phyloP scores from a whole-genome alignment of 1,140 invertebrate species.

The Cotesia typhae region DNA sequence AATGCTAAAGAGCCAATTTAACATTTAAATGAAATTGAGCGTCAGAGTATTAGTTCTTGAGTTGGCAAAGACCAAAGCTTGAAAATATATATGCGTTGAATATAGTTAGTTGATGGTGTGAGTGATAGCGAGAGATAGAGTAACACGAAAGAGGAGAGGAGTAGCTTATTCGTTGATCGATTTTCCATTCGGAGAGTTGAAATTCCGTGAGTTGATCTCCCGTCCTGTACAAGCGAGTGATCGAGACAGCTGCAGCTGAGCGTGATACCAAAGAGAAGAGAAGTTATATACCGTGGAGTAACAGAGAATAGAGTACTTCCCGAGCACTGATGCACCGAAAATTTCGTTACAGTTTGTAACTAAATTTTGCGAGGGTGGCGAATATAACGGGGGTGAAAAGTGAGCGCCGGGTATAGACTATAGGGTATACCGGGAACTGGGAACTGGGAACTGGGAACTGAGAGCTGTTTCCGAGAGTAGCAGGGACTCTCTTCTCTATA shows the following conservation, averaged over 20 bases:
- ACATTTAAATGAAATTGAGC: conserved; percentile 23
- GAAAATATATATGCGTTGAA: neutral
- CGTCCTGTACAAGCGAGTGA: too few relatives aligned
- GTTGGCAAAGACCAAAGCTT: neutral
- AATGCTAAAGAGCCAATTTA: neutral
- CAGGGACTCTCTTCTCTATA: conserved; percentile 39
- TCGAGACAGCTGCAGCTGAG: too few relatives aligned
- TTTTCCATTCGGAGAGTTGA: conserved; percentile 30
- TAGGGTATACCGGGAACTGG: conserved; percentile 29
- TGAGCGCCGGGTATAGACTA: conserved; percentile 43
- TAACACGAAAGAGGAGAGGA: too few relatives aligned
- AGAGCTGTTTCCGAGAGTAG: neutral
- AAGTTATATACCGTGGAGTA: neutral
- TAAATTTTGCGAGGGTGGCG: conserved; percentile 50
- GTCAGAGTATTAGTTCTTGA: conserved; percentile 21
- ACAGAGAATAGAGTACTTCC: conserved; percentile 30
- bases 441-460: conserved; percentile 33
- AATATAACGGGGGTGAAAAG: too few relatives aligned
- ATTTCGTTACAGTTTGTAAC: conserved; percentile 64
- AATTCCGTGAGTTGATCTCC: conserved; percentile 34
- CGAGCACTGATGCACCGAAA: conserved; percentile 60
- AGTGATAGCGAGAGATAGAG: neutral
- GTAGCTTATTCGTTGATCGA: conserved; percentile 25
- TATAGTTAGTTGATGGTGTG: neutral
- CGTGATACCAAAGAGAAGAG: conserved; percentile 20